Evolutionary conservation across 2,888 invertebrate genomes (phyloP), one percentile per base, ranked within the genome.

Genomic region (Latrodectus hesperus): DNA sequence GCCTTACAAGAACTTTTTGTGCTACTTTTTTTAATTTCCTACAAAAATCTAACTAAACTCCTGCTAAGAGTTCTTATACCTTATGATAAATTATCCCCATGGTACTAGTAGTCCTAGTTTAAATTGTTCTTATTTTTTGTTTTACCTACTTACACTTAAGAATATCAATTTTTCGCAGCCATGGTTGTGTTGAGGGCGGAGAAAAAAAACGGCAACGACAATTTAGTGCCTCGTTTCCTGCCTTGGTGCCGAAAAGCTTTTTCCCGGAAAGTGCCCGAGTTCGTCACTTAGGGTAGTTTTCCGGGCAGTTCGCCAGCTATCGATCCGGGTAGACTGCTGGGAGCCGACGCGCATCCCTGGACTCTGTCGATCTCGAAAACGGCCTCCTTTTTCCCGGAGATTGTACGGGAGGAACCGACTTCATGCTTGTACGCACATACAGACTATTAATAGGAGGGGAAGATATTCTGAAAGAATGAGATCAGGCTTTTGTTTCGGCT

Each of bases 291-390:
- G 12, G 68, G 75, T 26, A 67, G 73, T 75, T 81, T 70, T 55
- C 60, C 82, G 84, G 86, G 86, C 81, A 81, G 17, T 67, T 12
- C 86, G 86, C 86, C 86, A 87, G 86, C 72, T 87, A 87, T 87
- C 81, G 86, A 87, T 81, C 86, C 52, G 65, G 22, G 26, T 78
- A 73, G 84, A 72, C 73, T 77, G 17, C 51, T 16, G 64, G 81
- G 73, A 74, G 72, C 80, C 84, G 65, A 60, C 72, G 82, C 82
- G 74, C 82, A 82, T 68, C 67, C 68, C 72, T 65, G 22, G 67
- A 64, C 78, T 78, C 73, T 78, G 84, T 84, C 84, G 77, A 78
- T 65, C 73, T 65, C 72, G 71, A 16, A 60, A n/a, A 73, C 72
- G 73, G 80, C 80, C 80, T 81, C 80, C 71, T 60, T 60, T 60